Evolutionary conservation across 2,113 vertebrate species (phyloP).

Genomic region (Bujurquina vittata): DNA sequence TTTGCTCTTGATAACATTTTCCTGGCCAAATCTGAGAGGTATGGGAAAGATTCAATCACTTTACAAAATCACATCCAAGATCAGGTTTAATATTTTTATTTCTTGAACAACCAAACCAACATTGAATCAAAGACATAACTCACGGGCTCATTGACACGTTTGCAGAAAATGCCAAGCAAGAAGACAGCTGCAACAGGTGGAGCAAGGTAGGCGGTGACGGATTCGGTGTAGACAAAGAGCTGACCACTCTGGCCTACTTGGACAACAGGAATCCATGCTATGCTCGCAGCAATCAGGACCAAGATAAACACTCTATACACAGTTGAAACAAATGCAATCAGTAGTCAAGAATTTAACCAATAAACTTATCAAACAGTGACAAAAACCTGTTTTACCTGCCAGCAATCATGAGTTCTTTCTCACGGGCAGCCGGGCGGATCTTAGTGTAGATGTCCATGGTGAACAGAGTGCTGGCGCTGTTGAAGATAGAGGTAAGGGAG

Average conservation of each 20-base stretch:
- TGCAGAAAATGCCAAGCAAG: slow-evolving; percentile 91
- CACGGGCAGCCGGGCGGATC: no score
- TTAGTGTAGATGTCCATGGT: no score
- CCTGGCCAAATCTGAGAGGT: not conserved
- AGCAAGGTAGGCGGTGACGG: slow-evolving; percentile 92
- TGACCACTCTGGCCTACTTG: slow-evolving; percentile 91
- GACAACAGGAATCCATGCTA: slow-evolving; percentile 94
- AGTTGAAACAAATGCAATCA: slow-evolving; percentile 10
- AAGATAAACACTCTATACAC: slow-evolving; percentile 89
- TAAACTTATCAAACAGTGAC: not conserved
- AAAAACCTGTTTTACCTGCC: no score
- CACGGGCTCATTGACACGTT: slow-evolving; percentile 90
- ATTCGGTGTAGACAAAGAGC: slow-evolving; percentile 95
- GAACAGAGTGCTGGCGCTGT: slow-evolving; percentile 95
- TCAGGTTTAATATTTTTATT: not conserved
- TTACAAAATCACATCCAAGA: not conserved
- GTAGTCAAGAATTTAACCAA: not conserved
- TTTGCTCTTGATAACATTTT: not conserved
- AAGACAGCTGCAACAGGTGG: slow-evolving; percentile 94
- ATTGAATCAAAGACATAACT: slow-evolving; percentile 28
- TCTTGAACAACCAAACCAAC: no score
- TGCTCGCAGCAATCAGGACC: slow-evolving; percentile 89
- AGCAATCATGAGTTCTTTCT: no score
- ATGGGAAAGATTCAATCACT: not conserved
- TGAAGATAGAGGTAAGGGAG: slow-evolving; percentile 97